Base-by-base conservation (phyloP, 2,797 vertebrate genomes). In the Lerista edwardsae region DNA sequence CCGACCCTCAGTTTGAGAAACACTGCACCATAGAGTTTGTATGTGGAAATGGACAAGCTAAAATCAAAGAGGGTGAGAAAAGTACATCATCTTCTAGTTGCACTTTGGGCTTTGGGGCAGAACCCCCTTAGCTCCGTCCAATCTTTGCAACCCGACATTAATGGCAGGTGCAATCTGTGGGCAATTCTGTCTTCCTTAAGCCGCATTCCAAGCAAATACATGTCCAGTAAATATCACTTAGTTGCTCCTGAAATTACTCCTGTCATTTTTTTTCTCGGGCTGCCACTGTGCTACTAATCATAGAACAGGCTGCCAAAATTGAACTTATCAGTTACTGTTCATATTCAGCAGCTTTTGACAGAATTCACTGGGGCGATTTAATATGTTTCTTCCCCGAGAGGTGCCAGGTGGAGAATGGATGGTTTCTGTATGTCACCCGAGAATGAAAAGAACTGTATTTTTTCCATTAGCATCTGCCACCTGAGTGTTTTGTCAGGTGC, bases 221-320 rank as follows among this genome's bases (percentile, higher is more conserved):
- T 67, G 78, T 41, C 61, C 44, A 84, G 57, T 81, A 84, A 84
- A 84, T 77, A 87, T 71, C 68, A 65, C 84, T 84, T 84, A 67
- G 83, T 73, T 87, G 59, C 44, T 78, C 59, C 44, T 36, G 67
- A 81, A 87, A 87, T 87, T 82, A 87, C 65, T 84, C 73, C 82
- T 87, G 79, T 81, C 72, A 59, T 65, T 44, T 81, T 29, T 68
- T 39, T 27, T 6, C 73, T 6, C 44, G 27, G 61, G 55, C 65
- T 61, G 36, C 75, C 36, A 61, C 5, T 41, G 51, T 21, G 34
- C 67, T 41, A 81, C 67, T 82, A 81, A 87, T 84, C 73, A 81
- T 61, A 84, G 74, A 44, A 77, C 59, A 77, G 74, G 47, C 41
- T 80, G 78, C 78, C 73, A 87, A 80, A 81, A 84, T 87, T 57